Evolutionary conservation across 2,113 vertebrate genomes (phyloP), one percentile per base, ranked within the genome.

Genomic region (Geococcyx californianus): DNA sequence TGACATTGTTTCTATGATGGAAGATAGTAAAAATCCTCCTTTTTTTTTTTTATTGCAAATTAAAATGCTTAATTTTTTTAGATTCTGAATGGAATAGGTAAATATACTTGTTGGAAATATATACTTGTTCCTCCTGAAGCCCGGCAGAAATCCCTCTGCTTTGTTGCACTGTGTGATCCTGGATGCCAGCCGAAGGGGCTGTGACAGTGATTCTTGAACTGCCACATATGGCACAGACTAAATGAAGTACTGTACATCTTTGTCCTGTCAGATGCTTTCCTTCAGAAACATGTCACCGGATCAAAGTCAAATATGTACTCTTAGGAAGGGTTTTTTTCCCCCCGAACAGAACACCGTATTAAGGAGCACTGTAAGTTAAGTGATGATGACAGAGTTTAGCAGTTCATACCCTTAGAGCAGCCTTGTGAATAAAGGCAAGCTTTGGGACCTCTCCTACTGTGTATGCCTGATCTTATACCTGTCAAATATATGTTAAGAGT

Each of bases 361-460:
- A 95, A 92, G 90, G 76, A 87, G 72, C 47, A 3, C 79, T 86
- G 82, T 45, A 92, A 93, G 85, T 93, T 96, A 94, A 97, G 90
- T 62, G 63, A 92, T 78, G 92, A 56, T 96, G 93, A 95, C 85
- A 96, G 93, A 92, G 90, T 95, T 93, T 96, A 96, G 88, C 85
- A 81, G 90, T 89, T 96, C 79, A 45, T 93, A 89, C 79, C 73
- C 85, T 92, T 19, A 38, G 85, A 94, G 83, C 90, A 93, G 80
- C 69, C 84, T 73, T 21, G 73, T 66, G 95, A 90, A 69, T 68
- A 68, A 81, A 95, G 52, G 76, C 76, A 93, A 93, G 88, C 88
- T 75, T 81, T 92, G 93, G 90, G 94, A 90, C 76, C 36, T 78
- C 62, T 81, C 68, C 79, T 86, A 2, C 72, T 64, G 60, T 49